Percentiles rank a stretch among this genome's conserved stretches.
Evolutionary conservation across 2,113 vertebrate genomes (phyloP).

Genomic region (Crocuta crocuta): DNA sequence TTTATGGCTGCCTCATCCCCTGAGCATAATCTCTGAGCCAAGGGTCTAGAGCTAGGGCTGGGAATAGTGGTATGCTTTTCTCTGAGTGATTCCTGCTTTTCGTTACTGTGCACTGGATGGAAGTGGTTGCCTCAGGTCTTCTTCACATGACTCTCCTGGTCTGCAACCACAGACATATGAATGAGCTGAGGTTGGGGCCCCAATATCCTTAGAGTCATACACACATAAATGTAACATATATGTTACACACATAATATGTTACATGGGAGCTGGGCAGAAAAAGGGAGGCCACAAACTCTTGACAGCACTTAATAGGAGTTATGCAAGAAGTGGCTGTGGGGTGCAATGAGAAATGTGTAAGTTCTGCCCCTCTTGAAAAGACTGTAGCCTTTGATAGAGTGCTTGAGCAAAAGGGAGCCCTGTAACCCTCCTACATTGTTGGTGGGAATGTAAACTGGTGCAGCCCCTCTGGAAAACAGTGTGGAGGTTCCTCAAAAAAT

Average conservation of each 20-base stretch:
- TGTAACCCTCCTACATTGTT: background rate
- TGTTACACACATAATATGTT: background rate
- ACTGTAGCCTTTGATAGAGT: background rate
- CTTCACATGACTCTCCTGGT: background rate
- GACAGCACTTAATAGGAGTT: background rate
- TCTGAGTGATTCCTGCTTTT: background rate
- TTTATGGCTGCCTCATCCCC: background rate
- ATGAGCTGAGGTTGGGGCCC: background rate
- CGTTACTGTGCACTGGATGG: background rate
- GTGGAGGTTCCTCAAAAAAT: too few relatives aligned
- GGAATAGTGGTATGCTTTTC: background rate
- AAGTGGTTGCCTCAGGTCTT: background rate
- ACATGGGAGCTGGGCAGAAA: background rate
- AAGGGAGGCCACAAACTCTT: background rate
- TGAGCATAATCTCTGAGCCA: background rate
- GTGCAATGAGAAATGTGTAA: background rate
- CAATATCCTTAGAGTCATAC: background rate
- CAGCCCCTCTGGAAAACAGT: too few relatives aligned
- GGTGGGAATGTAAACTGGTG: too few relatives aligned
- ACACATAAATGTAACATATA: background rate
- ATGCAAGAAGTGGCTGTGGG: background rate
- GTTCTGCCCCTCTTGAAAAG: background rate
- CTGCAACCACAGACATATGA: background rate
- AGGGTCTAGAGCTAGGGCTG: background rate
- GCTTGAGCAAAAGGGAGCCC: background rate